Evolutionary conservation across 2,797 vertebrate species (phyloP).

Genomic region (Notolabrus celidotus): DNA sequence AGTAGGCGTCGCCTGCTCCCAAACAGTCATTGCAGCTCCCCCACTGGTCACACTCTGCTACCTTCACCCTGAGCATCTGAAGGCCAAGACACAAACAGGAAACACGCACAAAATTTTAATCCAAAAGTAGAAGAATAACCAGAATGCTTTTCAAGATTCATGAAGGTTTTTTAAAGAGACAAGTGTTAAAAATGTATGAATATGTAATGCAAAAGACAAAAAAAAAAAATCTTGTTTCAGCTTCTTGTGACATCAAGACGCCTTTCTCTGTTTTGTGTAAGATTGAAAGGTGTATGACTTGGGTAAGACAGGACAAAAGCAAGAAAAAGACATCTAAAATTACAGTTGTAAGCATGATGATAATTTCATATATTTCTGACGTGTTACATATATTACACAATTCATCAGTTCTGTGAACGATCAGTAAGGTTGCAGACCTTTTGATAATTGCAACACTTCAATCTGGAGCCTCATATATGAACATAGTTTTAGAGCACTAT

Average conservation of each 20-base stretch:
- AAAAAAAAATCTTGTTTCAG: too few species aligned
- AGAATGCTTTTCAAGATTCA: background rate
- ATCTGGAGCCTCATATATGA: too few species aligned
- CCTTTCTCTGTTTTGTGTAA: constrained; percentile 5
- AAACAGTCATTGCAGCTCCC: constrained; percentile 90
- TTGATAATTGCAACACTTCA: too few species aligned
- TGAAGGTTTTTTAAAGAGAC: background rate
- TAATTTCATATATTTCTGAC: too few species aligned
- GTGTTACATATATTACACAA: too few species aligned
- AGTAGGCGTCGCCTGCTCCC: constrained; percentile 90
- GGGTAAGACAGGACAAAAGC: too few species aligned
- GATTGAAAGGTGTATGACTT: background rate
- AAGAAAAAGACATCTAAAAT: too few species aligned
- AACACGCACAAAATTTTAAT: constrained; percentile 1
- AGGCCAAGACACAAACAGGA: constrained; percentile 6
- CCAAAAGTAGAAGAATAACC: background rate
- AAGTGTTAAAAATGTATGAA: background rate
- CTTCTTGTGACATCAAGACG: background rate
- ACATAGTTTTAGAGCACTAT: too few species aligned
- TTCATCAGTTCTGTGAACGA: too few species aligned
- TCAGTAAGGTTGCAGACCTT: too few species aligned
- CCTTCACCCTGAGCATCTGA: constrained; percentile 92
- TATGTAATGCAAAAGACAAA: too few species aligned
- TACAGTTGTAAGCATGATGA: too few species aligned
- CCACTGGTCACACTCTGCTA: constrained; percentile 90